A percentile compares a stretch with the other conserved stretches of the same genome.
phyloP scores from a whole-genome alignment of 2,888 invertebrate genomes.

The Cremastinae sp. region DNA sequence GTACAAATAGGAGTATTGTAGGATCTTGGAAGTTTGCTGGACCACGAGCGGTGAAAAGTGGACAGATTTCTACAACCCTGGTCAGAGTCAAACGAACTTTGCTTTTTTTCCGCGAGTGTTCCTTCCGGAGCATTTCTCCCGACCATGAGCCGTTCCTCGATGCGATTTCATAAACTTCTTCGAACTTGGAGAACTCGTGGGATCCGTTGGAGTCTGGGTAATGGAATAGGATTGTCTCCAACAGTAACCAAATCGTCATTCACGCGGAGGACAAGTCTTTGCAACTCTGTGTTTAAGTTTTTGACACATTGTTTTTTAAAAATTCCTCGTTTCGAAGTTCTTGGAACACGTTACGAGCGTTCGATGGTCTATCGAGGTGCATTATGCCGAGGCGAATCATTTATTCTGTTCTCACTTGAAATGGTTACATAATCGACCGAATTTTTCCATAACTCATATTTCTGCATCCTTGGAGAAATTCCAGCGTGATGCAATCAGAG shows the following conservation, averaged over 20 bases:
- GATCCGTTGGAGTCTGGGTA: slow-evolving; percentile 26
- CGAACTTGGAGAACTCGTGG: slow-evolving; percentile 43
- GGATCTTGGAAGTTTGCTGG: slow-evolving; percentile 39
- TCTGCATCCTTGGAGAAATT: too few relatives aligned
- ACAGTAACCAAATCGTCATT: slow-evolving; percentile 36
- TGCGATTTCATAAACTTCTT: slow-evolving; percentile 54
- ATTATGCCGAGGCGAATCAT: slow-evolving; percentile 5
- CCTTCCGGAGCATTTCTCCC: slow-evolving; percentile 2
- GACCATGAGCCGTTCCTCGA: background rate
- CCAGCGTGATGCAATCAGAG: too few relatives aligned
- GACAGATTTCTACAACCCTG: slow-evolving; percentile 37
- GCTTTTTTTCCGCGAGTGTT: slow-evolving; percentile 1
- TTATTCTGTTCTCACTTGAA: background rate
- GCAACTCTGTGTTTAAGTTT: slow-evolving; percentile 6
- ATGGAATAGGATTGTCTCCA: slow-evolving; percentile 38
- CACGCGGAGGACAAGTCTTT: slow-evolving; percentile 32
- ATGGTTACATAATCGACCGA: background rate
- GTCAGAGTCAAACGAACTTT: slow-evolving; percentile 39
- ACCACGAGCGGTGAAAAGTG: slow-evolving; percentile 34
- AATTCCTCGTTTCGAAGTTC: slow-evolving; percentile 18
- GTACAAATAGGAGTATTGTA: slow-evolving; percentile 15
- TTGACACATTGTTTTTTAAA: slow-evolving; percentile 18
- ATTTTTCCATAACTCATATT: too few relatives aligned
- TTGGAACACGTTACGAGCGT: slow-evolving; percentile 21
- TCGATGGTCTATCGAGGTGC: slow-evolving; percentile 32